phyloP scores from a whole-genome alignment of 1,140 invertebrate species.

The Bombus waltoni region DNA sequence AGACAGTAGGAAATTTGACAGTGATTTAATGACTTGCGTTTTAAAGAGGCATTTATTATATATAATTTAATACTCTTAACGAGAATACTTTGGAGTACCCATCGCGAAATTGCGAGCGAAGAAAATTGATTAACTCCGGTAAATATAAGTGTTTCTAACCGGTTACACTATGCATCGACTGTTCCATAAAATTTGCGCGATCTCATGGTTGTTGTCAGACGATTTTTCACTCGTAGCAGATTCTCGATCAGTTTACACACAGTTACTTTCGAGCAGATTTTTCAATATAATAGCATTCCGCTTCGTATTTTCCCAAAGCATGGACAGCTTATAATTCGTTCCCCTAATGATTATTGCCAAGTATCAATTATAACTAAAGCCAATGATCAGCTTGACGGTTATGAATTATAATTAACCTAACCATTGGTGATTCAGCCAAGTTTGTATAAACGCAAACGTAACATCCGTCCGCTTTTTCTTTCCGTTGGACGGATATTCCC shows the following conservation, averaged over 20 bases:
- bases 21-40: not conserved
- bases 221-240: not conserved
- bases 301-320: not conserved
- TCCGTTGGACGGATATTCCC: not conserved
- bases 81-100: not conserved
- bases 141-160: not conserved
- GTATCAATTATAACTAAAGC: not conserved
- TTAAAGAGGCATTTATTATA: not conserved
- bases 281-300: not conserved
- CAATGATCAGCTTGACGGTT: not conserved
- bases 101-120: not conserved
- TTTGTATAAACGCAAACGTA: not conserved
- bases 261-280: not conserved
- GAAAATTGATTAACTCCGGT: conserved; percentile 1
- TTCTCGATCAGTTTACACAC: not conserved
- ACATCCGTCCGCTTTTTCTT: not conserved
- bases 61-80: conserved; percentile 25
- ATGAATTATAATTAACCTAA: conserved; percentile 1
- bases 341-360: not conserved
- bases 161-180: not conserved
- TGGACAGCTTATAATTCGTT: too few species aligned
- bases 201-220: not conserved
- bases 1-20: not conserved
- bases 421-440: not conserved
- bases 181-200: not conserved